These are phyloP conservation scores for Bagarius yarrelli DNA, from an alignment of 2,113 vertebrate species.

Conservation along the genomic window DNA sequence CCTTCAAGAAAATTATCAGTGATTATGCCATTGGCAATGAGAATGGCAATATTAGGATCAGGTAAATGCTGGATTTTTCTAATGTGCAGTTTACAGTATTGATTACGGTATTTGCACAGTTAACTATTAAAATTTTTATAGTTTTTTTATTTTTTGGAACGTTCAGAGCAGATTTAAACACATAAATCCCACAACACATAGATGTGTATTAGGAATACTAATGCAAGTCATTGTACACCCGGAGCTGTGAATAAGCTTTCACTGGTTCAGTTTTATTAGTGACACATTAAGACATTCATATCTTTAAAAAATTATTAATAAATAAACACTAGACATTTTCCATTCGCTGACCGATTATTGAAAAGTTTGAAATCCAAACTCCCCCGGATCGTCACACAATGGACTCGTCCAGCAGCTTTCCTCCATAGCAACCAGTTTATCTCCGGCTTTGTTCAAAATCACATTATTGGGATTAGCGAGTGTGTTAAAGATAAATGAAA, in stretches of 20 bases:
- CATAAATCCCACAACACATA: neutral
- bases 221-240: neutral
- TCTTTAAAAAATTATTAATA: neutral
- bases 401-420: conserved; percentile 4
- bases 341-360: neutral
- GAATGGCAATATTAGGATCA: too few relatives aligned
- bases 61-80: too few relatives aligned
- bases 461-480: neutral
- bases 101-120: too few relatives aligned
- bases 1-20: too few relatives aligned
- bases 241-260: neutral
- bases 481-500: neutral
- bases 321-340: neutral
- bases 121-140: too few relatives aligned
- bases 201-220: neutral
- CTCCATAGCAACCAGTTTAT: conserved; percentile 7
- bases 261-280: neutral
- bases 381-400: neutral
- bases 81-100: too few relatives aligned
- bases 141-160: too few relatives aligned
- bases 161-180: too few relatives aligned
- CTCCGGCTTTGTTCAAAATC: conserved; percentile 33
- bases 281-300: neutral
- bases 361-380: conserved; percentile 2
- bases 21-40: too few relatives aligned